phyloP scores from a whole-genome alignment of 1,140 invertebrate genomes.

The Drosophila rufa region DNA sequence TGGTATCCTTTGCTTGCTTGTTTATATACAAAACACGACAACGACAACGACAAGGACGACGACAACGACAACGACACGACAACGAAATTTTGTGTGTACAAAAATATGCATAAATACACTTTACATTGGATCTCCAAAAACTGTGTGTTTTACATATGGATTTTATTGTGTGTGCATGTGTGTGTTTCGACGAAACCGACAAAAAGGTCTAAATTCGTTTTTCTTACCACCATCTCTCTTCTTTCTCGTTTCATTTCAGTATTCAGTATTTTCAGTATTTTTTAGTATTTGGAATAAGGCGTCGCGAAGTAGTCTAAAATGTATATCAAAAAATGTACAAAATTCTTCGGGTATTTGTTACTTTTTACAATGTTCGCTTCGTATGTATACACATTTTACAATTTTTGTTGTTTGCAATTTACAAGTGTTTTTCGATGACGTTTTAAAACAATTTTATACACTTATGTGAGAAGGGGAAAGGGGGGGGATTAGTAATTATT shows the following conservation, averaged over 20 bases:
- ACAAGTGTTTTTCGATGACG: conserved; percentile 65
- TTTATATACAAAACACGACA: conserved; percentile 66
- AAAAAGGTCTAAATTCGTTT: conserved; percentile 72
- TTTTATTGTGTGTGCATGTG: conserved; percentile 20
- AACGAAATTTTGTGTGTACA: conserved; percentile 38
- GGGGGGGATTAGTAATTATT: neutral
- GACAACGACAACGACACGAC: conserved; percentile 28
- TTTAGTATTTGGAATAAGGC: conserved; percentile 66
- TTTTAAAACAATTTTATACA: conserved; percentile 61
- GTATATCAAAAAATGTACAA: conserved; percentile 72
- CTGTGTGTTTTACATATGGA: conserved; percentile 35
- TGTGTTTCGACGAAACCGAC: conserved; percentile 62
- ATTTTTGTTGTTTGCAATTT: conserved; percentile 69
- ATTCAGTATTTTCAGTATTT: conserved; percentile 32
- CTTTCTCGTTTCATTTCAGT: conserved; percentile 11
- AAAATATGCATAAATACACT: conserved; percentile 60
- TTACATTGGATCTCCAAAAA: conserved; percentile 53
- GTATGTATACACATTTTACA: conserved; percentile 59
- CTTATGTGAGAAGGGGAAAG: conserved; percentile 36
- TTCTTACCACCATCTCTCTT: conserved; percentile 55
- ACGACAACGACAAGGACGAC: conserved; percentile 34
- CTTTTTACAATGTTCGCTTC: conserved; percentile 63
- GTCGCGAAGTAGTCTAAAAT: conserved; percentile 70
- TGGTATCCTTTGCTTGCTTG: conserved; percentile 43
- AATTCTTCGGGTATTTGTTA: conserved; percentile 54